These are phyloP conservation scores for Leptobrachium ailaonicum DNA, from an alignment of 2,113 vertebrate genomes.

Conservation along the genomic window DNA sequence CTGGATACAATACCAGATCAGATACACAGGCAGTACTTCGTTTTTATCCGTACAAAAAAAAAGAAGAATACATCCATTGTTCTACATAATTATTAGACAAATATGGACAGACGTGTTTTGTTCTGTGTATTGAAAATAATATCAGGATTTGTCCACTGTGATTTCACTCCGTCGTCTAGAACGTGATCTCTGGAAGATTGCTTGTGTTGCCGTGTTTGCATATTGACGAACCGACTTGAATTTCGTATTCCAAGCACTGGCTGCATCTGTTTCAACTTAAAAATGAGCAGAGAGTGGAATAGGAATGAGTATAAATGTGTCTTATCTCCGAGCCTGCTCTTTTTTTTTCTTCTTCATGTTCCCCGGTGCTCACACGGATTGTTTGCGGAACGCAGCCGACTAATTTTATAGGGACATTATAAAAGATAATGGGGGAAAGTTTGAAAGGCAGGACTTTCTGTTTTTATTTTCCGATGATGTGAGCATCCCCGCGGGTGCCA, in stretches of 20 bases:
- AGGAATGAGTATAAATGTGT: too few species aligned
- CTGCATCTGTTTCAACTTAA: too few species aligned
- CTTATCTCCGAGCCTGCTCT: too few species aligned
- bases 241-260: not conserved
- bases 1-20: not conserved
- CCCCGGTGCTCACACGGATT: not conserved
- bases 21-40: not conserved
- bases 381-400: too few species aligned
- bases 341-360: not conserved
- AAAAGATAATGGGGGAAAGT: too few species aligned
- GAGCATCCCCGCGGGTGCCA: too few species aligned
- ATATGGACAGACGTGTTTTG: not conserved
- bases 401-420: too few species aligned
- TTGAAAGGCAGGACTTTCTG: too few species aligned
- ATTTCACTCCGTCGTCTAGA: not conserved
- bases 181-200: not conserved
- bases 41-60: not conserved
- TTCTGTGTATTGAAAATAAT: not conserved
- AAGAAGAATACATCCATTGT: not conserved
- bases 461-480: too few species aligned
- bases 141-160: not conserved
- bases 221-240: not conserved
- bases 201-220: not conserved
- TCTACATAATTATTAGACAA: not conserved
- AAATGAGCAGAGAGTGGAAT: too few species aligned